Conservation (phyloP, 2,888 invertebrate species). For the Drosophila anomelani region DNA sequence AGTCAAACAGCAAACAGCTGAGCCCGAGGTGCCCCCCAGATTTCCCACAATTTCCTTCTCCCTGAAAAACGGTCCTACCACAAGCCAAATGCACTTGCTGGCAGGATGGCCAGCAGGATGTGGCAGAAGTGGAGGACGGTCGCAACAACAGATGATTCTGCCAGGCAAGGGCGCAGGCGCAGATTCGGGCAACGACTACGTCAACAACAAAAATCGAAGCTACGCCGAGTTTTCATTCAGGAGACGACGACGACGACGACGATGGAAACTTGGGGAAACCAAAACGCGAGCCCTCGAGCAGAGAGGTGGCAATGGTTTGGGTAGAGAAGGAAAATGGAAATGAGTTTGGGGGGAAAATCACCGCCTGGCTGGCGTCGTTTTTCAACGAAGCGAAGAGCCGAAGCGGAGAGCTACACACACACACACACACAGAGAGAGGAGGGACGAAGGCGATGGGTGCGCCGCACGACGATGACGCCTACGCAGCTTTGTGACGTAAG, state of each 20-base stretch:
- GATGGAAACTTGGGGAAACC: slow-evolving; percentile 63
- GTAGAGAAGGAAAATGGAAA: neutral
- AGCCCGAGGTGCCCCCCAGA: slow-evolving; percentile 35
- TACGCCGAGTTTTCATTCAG: slow-evolving; percentile 72
- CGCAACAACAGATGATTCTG: slow-evolving; percentile 76
- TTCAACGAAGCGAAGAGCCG: slow-evolving; percentile 36
- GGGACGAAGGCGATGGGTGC: slow-evolving; percentile 79
- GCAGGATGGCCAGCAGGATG: slow-evolving; percentile 24
- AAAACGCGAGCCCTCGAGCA: slow-evolving; percentile 38
- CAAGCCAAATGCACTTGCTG: slow-evolving; percentile 77
- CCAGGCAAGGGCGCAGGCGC: slow-evolving; percentile 65
- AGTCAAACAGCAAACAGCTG: slow-evolving; percentile 61
- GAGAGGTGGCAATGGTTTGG: slow-evolving; percentile 31
- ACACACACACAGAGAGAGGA: neutral
- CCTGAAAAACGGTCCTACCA: slow-evolving; percentile 74
- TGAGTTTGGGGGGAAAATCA: slow-evolving; percentile 54
- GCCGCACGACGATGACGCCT: slow-evolving; percentile 84
- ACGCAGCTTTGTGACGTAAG: slow-evolving; percentile 85
- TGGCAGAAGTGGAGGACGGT: slow-evolving; percentile 37
- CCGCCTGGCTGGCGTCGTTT: slow-evolving; percentile 55
- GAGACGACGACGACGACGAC: slow-evolving; percentile 51
- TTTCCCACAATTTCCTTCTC: slow-evolving; percentile 9
- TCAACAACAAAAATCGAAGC: slow-evolving; percentile 65
- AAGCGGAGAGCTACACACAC: slow-evolving; percentile 19
- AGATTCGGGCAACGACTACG: slow-evolving; percentile 43